phyloP scores from a whole-genome alignment of 2,113 vertebrate genomes.

The Petrocephalus zakoni region DNA sequence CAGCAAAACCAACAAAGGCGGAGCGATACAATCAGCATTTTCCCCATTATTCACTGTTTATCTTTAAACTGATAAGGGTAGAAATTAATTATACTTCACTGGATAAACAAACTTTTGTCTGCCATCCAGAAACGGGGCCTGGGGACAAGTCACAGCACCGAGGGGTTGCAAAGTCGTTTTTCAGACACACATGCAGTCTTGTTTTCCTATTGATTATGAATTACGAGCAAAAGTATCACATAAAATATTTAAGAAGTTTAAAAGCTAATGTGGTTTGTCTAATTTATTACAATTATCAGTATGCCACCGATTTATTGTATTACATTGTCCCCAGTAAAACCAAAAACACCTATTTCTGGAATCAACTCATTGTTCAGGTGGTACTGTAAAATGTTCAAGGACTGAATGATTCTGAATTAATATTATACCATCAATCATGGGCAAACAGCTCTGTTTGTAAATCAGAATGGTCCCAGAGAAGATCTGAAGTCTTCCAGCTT shows the following conservation, averaged over 20 bases:
- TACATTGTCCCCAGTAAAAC: not conserved
- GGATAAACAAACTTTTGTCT: constrained; percentile 41
- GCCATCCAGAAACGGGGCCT: constrained; percentile 20
- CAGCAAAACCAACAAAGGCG: constrained; percentile 30
- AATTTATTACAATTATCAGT: not conserved
- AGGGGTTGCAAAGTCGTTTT: not conserved
- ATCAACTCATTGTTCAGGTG: not conserved
- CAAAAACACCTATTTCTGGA: not conserved
- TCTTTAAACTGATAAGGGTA: constrained; percentile 37
- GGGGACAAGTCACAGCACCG: constrained; percentile 20
- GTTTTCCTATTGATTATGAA: not conserved
- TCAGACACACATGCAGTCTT: not conserved
- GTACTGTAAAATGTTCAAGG: not conserved
- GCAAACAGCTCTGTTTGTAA: constrained; percentile 13
- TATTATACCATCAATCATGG: not conserved
- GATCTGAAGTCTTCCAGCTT: not conserved
- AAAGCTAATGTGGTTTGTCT: not conserved
- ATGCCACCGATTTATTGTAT: not conserved
- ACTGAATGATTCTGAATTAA: constrained; percentile 6
- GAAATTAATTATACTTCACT: constrained; percentile 38
- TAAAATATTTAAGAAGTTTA: not conserved
- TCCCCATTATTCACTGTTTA: constrained; percentile 39
- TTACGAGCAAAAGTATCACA: constrained; percentile 1
- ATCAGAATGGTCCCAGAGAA: not conserved
- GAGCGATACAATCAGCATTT: constrained; percentile 39